These are phyloP conservation scores for Sebastes fasciatus DNA, from an alignment of 2,113 vertebrate species.

Conservation along the genomic window DNA sequence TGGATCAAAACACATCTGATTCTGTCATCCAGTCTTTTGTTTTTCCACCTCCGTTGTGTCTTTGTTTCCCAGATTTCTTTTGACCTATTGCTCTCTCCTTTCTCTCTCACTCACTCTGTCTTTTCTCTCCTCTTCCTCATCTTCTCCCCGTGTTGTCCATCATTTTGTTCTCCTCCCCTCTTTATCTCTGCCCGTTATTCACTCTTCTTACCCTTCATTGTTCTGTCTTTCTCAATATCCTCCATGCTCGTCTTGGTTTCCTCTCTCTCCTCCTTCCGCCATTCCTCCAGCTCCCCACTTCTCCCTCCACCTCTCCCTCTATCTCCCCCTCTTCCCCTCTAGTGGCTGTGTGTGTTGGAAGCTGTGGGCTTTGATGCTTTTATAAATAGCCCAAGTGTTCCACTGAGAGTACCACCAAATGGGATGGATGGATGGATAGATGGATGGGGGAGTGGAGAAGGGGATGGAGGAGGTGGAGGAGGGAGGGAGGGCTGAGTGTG, in stretches of 20 bases:
- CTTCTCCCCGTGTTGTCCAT: background rate
- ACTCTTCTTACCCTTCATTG: background rate
- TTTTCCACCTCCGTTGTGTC: slow-evolving; percentile 14
- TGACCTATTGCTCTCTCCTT: slow-evolving; percentile 8
- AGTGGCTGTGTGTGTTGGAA: slow-evolving; percentile 65
- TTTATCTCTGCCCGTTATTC: background rate
- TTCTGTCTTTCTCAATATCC: background rate
- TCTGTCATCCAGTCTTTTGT: slow-evolving; percentile 28
- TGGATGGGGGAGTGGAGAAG: slow-evolving; percentile 28
- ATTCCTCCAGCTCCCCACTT: slow-evolving; percentile 16
- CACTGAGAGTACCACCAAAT: slow-evolving; percentile 71
- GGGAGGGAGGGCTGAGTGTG: slow-evolving; percentile 34
- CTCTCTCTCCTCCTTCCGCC: slow-evolving; percentile 6
- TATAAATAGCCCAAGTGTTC: slow-evolving; percentile 81
- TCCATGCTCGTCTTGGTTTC: background rate
- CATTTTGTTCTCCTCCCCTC: background rate
- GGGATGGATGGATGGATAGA: slow-evolving; percentile 64
- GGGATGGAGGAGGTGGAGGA: slow-evolving; percentile 31
- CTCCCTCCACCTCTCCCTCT: background rate
- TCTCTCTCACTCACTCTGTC: background rate
- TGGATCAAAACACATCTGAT: slow-evolving; percentile 30
- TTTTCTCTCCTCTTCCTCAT: background rate
- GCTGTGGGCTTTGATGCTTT: slow-evolving; percentile 80
- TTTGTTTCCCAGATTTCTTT: slow-evolving; percentile 20
- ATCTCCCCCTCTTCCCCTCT: slow-evolving; percentile 47